Percentiles rank a stretch among this genome's conserved stretches.
phyloP scores from a whole-genome alignment of 2,113 vertebrate genomes.

The Tragulus kanchil region DNA sequence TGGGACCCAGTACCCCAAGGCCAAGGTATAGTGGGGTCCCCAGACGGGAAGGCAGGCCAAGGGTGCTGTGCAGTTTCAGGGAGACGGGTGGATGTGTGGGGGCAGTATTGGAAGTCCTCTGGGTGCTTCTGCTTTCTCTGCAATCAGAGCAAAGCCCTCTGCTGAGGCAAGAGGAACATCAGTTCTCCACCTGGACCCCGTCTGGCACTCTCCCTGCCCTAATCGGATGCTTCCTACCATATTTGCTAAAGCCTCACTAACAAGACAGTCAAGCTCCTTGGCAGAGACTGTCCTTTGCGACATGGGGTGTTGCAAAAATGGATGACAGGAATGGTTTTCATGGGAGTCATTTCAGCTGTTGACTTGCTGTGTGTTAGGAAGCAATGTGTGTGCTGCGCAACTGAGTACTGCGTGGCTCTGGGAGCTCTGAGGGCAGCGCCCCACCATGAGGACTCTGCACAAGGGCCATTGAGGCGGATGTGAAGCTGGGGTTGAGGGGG shows the following conservation, averaged over 20 bases:
- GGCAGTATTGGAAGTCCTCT: background rate
- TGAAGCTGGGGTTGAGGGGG: background rate
- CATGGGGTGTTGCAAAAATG: background rate
- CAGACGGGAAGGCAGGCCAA: background rate
- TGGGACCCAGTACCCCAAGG: background rate
- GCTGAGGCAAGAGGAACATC: background rate
- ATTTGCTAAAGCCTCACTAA: background rate
- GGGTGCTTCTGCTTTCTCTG: background rate
- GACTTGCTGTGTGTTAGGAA: background rate
- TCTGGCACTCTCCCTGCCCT: background rate
- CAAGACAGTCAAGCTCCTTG: background rate
- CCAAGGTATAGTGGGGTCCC: background rate
- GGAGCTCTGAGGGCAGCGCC: background rate
- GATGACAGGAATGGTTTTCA: background rate
- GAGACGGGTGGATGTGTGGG: background rate
- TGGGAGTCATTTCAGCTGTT: background rate
- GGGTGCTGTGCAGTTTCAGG: background rate
- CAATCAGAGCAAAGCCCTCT: background rate
- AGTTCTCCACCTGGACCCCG: background rate
- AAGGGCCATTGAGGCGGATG: background rate
- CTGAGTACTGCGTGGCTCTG: background rate
- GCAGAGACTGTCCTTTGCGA: background rate
- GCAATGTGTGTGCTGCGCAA: background rate
- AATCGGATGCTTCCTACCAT: background rate
- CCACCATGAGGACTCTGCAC: background rate